A percentile compares a stretch with the other conserved stretches of the same genome.
Evolutionary conservation across 2,113 vertebrate genomes (phyloP).

Genomic region (Maccullochella peelii): DNA sequence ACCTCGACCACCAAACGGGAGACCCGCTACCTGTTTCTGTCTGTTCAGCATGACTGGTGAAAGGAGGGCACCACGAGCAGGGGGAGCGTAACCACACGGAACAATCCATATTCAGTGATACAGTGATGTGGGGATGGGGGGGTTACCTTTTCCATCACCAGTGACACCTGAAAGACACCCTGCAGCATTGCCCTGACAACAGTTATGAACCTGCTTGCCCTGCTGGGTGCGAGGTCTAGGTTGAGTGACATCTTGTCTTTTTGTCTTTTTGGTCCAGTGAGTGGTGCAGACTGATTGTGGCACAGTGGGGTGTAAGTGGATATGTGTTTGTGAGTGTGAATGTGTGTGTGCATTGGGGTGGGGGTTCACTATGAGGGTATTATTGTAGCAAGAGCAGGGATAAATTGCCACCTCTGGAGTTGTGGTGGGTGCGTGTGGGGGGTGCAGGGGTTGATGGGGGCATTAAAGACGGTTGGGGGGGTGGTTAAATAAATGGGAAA

Average conservation of each 20-base stretch:
- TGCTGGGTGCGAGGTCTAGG: constrained; percentile 63
- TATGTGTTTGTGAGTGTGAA: constrained; percentile 15
- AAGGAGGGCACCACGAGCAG: constrained; percentile 48
- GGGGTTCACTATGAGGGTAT: not conserved
- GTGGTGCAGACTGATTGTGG: constrained; percentile 60
- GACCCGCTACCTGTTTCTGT: constrained; percentile 57
- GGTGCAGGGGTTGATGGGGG: constrained; percentile 29
- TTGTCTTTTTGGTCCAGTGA: constrained; percentile 70
- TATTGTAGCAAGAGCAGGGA: not conserved
- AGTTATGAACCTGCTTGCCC: constrained; percentile 56
- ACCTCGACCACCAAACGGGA: constrained; percentile 7
- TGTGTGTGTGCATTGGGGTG: not conserved
- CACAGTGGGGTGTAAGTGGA: constrained; percentile 36
- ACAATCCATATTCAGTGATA: constrained; percentile 76
- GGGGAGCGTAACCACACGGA: constrained; percentile 58
- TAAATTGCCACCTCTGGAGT: not conserved
- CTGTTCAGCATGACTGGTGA: constrained; percentile 53
- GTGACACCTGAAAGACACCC: constrained; percentile 76
- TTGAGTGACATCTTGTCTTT: constrained; percentile 73
- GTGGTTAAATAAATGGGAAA: constrained; percentile 46
- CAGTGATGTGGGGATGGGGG: constrained; percentile 47
- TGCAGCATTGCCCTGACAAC: constrained; percentile 69
- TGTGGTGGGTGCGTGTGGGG: not conserved
- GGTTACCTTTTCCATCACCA: constrained; percentile 63
- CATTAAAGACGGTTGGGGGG: constrained; percentile 28